Percentiles rank a stretch among this genome's conserved stretches.
Conservation (phyloP, 2,888 invertebrate genomes). For the Tetheella fluctuosa region DNA sequence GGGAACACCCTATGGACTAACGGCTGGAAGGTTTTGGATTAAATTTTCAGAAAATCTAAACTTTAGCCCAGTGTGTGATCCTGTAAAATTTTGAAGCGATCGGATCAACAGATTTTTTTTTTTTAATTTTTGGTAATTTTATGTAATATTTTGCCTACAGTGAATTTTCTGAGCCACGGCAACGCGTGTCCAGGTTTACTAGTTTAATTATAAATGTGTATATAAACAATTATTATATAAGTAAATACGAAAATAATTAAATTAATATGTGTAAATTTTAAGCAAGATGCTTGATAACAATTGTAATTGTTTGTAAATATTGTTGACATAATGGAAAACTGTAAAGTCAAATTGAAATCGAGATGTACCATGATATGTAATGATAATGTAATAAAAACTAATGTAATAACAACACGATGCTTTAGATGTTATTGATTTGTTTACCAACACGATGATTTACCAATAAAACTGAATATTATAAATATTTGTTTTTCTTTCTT, state of each 20-base stretch:
- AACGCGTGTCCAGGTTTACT: too few species aligned
- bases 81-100: too few species aligned
- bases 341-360: constrained; percentile 9
- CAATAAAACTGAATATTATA: neutral
- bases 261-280: neutral
- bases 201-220: too few species aligned
- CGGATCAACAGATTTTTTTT: too few species aligned
- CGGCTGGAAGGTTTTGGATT: too few species aligned
- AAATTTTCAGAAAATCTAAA: too few species aligned
- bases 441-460: constrained; percentile 38
- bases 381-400: constrained; percentile 16
- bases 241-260: neutral
- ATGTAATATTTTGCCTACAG: too few species aligned
- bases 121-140: too few species aligned
- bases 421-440: constrained; percentile 46
- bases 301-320: constrained; percentile 1
- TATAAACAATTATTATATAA: too few species aligned
- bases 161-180: too few species aligned
- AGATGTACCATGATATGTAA: constrained; percentile 14
- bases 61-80: too few species aligned
- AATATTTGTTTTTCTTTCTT: neutral
- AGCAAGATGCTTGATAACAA: neutral
- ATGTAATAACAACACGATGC: constrained; percentile 31
- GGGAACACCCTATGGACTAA: too few species aligned
- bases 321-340: neutral